A percentile compares a stretch with the other conserved stretches of the same genome.
Evolutionary conservation across 2,888 invertebrate genomes (phyloP).

Genomic region (Brenthis ino): DNA sequence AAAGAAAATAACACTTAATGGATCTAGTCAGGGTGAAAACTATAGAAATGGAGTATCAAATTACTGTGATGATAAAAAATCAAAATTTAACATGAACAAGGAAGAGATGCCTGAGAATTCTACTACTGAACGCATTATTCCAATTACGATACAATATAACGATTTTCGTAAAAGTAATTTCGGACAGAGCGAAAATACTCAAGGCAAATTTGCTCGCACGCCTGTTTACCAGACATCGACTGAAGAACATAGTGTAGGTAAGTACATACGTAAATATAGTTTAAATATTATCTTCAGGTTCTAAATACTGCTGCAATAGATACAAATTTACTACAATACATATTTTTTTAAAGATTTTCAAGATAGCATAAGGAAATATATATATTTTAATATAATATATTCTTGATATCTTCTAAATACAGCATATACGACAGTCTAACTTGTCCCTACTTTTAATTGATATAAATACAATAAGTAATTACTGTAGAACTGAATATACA

Average conservation of each 20-base stretch:
- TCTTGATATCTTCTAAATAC: conserved; percentile 4
- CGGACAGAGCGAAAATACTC: conserved; percentile 4
- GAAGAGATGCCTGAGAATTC: conserved; percentile 1
- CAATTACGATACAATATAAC: conserved; percentile 27
- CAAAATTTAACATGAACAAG: conserved; percentile 9
- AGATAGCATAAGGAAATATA: neutral
- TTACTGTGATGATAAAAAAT: conserved; percentile 13
- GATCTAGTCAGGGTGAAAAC: conserved; percentile 51
- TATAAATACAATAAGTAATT: too few relatives aligned
- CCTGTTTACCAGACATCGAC: conserved; percentile 29
- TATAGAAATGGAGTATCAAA: conserved; percentile 21
- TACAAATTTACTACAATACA: too few relatives aligned
- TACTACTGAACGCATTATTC: conserved; percentile 27
- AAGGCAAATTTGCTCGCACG: conserved; percentile 10
- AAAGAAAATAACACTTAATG: conserved; percentile 72
- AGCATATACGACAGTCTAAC: neutral
- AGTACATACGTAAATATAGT: conserved; percentile 26
- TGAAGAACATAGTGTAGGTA: conserved; percentile 38
- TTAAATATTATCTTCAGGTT: neutral
- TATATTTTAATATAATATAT: neutral
- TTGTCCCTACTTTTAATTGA: neutral
- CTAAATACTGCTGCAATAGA: too few relatives aligned
- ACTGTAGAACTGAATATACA: too few relatives aligned
- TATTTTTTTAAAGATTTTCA: too few relatives aligned
- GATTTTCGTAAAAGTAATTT: conserved; percentile 19